phyloP scores from a whole-genome alignment of 2,113 vertebrate genomes.

The Alethe castanea region DNA sequence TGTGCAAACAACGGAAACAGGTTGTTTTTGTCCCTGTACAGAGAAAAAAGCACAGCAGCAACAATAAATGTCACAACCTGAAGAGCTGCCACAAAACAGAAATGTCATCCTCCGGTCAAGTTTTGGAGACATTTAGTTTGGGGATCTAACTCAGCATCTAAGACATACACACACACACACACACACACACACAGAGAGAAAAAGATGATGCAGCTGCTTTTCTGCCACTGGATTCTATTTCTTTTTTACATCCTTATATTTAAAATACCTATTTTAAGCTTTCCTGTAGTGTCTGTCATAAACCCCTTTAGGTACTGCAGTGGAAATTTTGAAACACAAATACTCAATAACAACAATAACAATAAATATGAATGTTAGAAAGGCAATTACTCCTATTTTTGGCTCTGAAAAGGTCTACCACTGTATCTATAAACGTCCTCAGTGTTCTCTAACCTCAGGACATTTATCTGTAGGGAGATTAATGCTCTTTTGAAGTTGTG shows the following conservation, averaged over 20 bases:
- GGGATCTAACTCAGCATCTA: background rate
- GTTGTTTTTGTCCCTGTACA: background rate
- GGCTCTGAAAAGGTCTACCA: background rate
- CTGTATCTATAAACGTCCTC: background rate
- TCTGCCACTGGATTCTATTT: background rate
- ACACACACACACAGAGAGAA: background rate
- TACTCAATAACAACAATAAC: background rate
- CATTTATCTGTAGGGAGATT: background rate
- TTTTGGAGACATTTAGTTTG: background rate
- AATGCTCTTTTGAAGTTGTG: background rate
- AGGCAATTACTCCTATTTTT: background rate
- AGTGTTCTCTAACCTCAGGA: background rate
- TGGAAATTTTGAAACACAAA: background rate
- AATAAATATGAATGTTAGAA: background rate
- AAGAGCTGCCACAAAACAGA: background rate
- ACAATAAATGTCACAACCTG: conserved; percentile 26
- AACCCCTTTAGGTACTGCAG: background rate
- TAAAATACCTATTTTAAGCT: background rate
- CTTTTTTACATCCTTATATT: background rate
- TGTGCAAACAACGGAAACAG: background rate
- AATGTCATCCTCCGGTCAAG: background rate
- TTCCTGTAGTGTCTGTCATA: background rate
- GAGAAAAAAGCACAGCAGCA: background rate
- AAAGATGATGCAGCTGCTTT: background rate
- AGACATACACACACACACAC: background rate